Percentiles rank a stretch among this genome's conserved stretches.
Conservation (phyloP, 2,797 vertebrate genomes). For the Sebastes cheni region DNA sequence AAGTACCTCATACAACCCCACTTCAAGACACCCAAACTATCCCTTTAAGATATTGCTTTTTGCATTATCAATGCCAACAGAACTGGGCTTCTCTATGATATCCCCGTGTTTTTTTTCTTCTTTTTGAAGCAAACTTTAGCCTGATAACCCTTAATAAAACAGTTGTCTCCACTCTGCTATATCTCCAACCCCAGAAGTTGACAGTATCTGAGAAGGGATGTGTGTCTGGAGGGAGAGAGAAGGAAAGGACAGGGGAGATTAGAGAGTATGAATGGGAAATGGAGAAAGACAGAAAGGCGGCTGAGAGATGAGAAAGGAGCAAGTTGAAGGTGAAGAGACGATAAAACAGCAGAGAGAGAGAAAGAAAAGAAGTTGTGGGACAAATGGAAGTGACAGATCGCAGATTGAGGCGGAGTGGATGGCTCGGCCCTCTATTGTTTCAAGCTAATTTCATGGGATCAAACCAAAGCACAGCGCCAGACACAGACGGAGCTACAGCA, state of each 20-base stretch:
- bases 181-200: background rate
- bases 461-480: slow-evolving; percentile 72
- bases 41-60: background rate
- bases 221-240: background rate
- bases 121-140: background rate
- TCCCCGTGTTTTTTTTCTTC: background rate
- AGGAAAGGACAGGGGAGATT: background rate
- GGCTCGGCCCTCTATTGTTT: slow-evolving; percentile 67
- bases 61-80: background rate
- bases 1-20: too few species aligned
- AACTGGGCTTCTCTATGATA: background rate
- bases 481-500: slow-evolving; percentile 65
- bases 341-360: background rate
- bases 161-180: background rate
- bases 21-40: too few species aligned
- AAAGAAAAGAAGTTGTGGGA: slow-evolving; percentile 7
- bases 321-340: background rate
- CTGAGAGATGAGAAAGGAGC: background rate
- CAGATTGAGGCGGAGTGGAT: slow-evolving; percentile 38
- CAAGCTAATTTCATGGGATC: slow-evolving; percentile 77
- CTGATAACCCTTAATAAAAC: background rate
- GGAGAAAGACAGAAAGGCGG: background rate
- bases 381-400: slow-evolving; percentile 31
- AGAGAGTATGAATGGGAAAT: background rate
- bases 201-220: background rate